phyloP scores from a whole-genome alignment of 2,113 vertebrate species.

The Dipodomys ordii region DNA sequence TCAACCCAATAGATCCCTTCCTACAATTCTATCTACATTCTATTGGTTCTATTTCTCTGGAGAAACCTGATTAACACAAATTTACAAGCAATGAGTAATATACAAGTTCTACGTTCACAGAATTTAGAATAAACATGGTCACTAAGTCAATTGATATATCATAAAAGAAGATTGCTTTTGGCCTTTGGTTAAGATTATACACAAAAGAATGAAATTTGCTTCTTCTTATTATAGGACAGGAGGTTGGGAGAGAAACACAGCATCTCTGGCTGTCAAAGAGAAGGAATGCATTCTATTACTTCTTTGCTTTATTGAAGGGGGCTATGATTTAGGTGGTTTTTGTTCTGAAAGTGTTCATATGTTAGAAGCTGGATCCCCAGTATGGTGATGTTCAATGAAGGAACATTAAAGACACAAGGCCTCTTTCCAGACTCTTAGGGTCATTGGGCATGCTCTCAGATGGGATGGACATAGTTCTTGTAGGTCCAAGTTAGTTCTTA shows the following conservation, averaged over 20 bases:
- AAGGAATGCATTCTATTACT: not conserved
- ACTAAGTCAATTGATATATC: not conserved
- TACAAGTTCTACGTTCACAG: no score
- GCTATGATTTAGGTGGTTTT: not conserved
- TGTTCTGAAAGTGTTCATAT: not conserved
- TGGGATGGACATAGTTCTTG: not conserved
- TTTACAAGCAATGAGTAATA: no score
- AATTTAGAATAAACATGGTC: conserved; percentile 14
- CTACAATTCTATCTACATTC: not conserved
- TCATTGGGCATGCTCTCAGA: not conserved
- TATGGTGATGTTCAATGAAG: no score
- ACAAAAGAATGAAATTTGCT: conserved; percentile 3
- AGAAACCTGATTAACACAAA: not conserved
- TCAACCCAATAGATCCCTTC: no score
- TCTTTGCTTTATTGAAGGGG: conserved; percentile 1
- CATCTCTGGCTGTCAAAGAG: conserved; percentile 21
- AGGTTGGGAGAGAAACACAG: not conserved
- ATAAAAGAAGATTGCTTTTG: not conserved
- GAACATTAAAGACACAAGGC: not conserved
- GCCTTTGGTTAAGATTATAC: not conserved
- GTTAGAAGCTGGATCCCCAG: not conserved
- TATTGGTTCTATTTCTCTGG: not conserved
- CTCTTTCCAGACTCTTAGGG: no score
- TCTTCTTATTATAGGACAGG: not conserved
- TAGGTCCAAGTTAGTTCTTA: not conserved